Conservation (phyloP, 2,797 vertebrate genomes). For the Neosilurus mollespiculum region DNA sequence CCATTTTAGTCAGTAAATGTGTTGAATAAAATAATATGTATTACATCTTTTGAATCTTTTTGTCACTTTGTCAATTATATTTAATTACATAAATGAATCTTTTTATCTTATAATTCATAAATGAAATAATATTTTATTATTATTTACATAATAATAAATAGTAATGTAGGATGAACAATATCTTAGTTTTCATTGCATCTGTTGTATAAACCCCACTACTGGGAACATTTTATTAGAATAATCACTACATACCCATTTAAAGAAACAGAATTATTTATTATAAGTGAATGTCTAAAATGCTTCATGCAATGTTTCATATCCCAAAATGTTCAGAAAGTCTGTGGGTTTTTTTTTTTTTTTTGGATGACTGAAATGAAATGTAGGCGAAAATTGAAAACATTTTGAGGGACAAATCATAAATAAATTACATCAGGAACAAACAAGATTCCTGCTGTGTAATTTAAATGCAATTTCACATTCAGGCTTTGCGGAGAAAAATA, state of each 20-base stretch:
- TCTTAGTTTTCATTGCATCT: neutral
- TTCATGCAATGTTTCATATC: neutral
- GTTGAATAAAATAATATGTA: neutral
- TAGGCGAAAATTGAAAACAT: slow-evolving; percentile 39
- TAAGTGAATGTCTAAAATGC: neutral
- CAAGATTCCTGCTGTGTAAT: slow-evolving; percentile 62
- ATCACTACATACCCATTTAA: neutral
- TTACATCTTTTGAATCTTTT: neutral
- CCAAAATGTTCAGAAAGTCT: neutral
- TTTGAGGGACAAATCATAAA: slow-evolving; percentile 58
- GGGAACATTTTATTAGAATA: neutral
- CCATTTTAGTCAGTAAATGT: neutral
- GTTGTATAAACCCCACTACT: neutral
- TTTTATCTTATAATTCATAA: too few species aligned
- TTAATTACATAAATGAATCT: neutral
- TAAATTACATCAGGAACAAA: slow-evolving; percentile 57
- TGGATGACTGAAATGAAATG: slow-evolving; percentile 30
- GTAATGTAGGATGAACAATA: neutral
- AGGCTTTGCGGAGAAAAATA: slow-evolving; percentile 50
- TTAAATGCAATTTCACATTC: slow-evolving; percentile 63
- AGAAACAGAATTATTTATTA: neutral
- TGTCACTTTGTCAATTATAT: neutral
- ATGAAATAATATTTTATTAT: too few species aligned
- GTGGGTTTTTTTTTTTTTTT: neutral
- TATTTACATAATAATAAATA: neutral